Base-by-base conservation (phyloP, 2,888 invertebrate genomes). In the Noctuana brunneofusca region DNA sequence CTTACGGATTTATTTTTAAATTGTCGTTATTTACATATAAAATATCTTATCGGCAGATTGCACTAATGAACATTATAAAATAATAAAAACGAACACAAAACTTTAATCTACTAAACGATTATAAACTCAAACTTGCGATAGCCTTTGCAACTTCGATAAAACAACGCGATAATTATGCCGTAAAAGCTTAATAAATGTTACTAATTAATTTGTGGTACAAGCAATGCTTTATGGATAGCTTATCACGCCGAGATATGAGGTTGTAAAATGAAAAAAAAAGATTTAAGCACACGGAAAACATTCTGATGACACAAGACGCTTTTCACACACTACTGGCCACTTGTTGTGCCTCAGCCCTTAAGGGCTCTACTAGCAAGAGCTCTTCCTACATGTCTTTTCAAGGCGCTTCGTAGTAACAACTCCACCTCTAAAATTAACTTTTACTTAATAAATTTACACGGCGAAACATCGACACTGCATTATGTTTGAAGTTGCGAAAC, bases 281-380 rank as follows among this genome's bases (percentile, higher is more conserved):
- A 27, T 41, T 22, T 24, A 22, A 20, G 52, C 18, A 53, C 20
- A 32, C 24, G n/a, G 46, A 22, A 46, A 59, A 57, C 53, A 60
- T 49, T 43, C 57, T 41, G 55, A 16, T 68, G 22, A 43, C 14
- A 56, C 32, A 22, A 53, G 53, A 60, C 35, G 59, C 41, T 46
- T 67, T 69, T 35, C 63, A 69, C 74, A 79, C 75, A 80, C 78
- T 77, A 80, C 82, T 83, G 78, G 79, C 86, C 87, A 87, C 90
- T 88, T 87, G 87, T 87, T 84, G 83, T 69, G 67, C 60, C 67
- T 71, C 78, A 79, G 72, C 75, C 71, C 76, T 82, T 78, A 73
- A 89, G 86, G 75, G 84, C 83, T 72, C 88, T 89, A 81, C 72
- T 69, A 69, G 66, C 72, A 72, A 88, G 88, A 74, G 86, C 80